Conservation (phyloP, 2,888 invertebrate genomes). For the Eudemis profundana region DNA sequence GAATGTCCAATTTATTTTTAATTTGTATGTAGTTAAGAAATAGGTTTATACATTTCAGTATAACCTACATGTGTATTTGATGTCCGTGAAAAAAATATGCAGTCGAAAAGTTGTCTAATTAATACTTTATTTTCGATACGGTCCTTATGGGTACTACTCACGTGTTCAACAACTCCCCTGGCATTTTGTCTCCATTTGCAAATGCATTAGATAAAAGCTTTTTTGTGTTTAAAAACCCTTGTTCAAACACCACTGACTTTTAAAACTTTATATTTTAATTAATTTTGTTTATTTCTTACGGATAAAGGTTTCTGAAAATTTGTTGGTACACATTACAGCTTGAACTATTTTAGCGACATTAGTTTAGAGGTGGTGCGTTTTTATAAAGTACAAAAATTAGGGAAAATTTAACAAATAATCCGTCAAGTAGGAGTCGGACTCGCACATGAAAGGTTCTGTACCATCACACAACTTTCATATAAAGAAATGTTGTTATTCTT, state of each 20-base stretch:
- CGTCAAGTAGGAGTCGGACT: too few species aligned
- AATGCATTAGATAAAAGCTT: conserved; percentile 26
- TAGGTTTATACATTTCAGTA: neutral
- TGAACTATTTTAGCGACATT: too few species aligned
- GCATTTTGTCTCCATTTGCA: conserved; percentile 16
- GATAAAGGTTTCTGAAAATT: too few species aligned
- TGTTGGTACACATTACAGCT: too few species aligned
- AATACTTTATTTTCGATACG: too few species aligned
- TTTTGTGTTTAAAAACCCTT: conserved; percentile 20
- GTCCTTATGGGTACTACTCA: conserved; percentile 16
- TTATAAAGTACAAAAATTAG: too few species aligned
- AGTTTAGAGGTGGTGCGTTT: too few species aligned
- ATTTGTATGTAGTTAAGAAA: neutral
- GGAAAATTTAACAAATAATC: too few species aligned
- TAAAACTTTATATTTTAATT: neutral
- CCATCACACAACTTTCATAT: too few species aligned
- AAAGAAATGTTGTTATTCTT: too few species aligned
- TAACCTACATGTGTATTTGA: neutral
- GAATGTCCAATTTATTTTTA: neutral
- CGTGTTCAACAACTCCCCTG: conserved; percentile 16
- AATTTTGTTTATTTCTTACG: neutral
- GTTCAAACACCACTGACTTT: neutral
- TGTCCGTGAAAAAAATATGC: neutral
- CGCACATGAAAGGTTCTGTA: too few species aligned
- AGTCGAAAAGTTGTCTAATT: too few species aligned